Base-by-base conservation (phyloP, 2,797 vertebrate species). In the Melanotaenia parkinsoni region DNA sequence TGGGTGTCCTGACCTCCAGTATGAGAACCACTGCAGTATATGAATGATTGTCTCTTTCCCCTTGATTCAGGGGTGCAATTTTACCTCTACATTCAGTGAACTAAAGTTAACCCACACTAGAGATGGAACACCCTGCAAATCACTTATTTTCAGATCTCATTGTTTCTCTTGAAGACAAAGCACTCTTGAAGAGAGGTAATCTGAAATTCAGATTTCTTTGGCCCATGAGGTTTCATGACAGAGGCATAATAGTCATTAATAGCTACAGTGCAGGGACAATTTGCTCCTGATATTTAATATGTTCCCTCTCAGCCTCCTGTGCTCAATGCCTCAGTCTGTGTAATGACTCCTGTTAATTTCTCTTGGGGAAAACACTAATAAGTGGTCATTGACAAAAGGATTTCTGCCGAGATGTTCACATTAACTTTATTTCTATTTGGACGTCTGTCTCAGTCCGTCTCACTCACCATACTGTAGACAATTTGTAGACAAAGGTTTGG, bases 331-430 rank as follows among this genome's bases (percentile, higher is more conserved):
- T 84, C 76, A 85, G 70, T 43, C 74, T 72, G 59, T 82, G 81
- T 86, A 87, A 87, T 84, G 89, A 83, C 85, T 86, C 70, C 57
- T 74, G 30, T 89, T 90, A 87, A 91, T 91, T 90, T 90, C 90
- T 89, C 90, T 59, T 66, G 85, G 85, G 88, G 84, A 68, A 72
- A 60, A 73, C 57, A 18, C 75, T 88, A 83, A 90, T 89, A 89
- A 89, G 85, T 88, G 86, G 88, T 91, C 89, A 88, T 76, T 87
- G 88, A 88, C 89, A 87, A 82, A 88, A 79, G 70, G 70, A 84
- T 87, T 88, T 82, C 81, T 86, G 58, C 80, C 68, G 80, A 89
- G 83, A 84, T 61, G 1, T 58, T 79, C 68, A 69, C 78, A 85
- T 81, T 77, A 51, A 22, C 47, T 22, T 51, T n/a, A 83, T 83